Evolutionary conservation across 2,888 invertebrate species (phyloP), one percentile per base, ranked within the genome.

Genomic region (Drosophila colorata): DNA sequence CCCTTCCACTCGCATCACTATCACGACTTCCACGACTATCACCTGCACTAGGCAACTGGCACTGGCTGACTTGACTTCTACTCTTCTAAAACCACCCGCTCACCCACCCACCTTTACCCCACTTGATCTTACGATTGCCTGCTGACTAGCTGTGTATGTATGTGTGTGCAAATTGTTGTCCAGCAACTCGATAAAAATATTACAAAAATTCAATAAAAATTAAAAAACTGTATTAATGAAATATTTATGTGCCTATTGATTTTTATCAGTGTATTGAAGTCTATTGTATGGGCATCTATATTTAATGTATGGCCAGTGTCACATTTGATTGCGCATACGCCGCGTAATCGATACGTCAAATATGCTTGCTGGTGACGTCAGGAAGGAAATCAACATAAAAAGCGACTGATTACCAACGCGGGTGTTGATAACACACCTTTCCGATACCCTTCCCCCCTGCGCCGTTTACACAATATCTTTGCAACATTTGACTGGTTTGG

Each of bases 1-100:
- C 90, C 89, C 7, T 90, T 71, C 69, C 87, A 87, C 4, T 77
- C 88, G 70, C 90, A 90, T 73, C 83, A 78, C 49, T 78, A 84
- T 63, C 89, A 83, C 33, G 83, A 71, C 20, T 80, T 71, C 58
- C 86, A 81, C 14, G 86, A 90, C 35, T 90, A 80, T 44, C 87
- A 86, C 49, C 69, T 75, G 41, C 88, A 90, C 57, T 90, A 61
- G 23, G 49, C 47, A 40, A 40, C n/a, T 31, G 9, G 9, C 31
- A 11, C 20, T 23, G 31, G 14, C 33, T 2, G 38, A 14, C 16
- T 0, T 31, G 11, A 31, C 9, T 38, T 14, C 16, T 14, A 37
- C 18, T 14, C 58, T 41, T 35, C 41, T 16, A 41, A 20, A 14
- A 53, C 14, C 43, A 53, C 20, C 14, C 41, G 31, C n/a, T 8